Evolutionary conservation across 1,140 invertebrate species (phyloP).

Genomic region (Atta colombica): DNA sequence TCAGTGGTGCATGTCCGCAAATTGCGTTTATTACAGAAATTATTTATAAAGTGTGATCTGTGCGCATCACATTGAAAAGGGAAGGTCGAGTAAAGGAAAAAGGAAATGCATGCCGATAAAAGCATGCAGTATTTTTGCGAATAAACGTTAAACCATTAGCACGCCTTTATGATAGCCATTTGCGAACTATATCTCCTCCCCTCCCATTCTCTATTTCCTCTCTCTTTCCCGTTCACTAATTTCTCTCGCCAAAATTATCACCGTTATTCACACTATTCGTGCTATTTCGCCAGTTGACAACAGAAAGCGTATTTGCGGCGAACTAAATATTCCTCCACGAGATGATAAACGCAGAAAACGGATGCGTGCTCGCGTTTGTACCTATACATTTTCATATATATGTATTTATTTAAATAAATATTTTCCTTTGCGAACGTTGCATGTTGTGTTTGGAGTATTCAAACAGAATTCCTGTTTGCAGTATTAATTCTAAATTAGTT

Average conservation of each 20-base stretch:
- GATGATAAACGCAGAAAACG: conserved; percentile 52
- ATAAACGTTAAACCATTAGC: conserved; percentile 54
- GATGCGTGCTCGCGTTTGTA: neutral
- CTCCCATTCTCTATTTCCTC: neutral
- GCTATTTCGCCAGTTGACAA: conserved; percentile 48
- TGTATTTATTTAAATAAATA: conserved; percentile 40
- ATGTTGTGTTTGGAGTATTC: neutral
- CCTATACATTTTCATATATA: conserved; percentile 2
- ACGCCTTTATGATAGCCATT: conserved; percentile 55
- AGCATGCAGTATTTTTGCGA: conserved; percentile 47
- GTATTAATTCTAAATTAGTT: conserved; percentile 38
- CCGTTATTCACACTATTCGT: conserved; percentile 52
- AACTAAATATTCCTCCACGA: conserved; percentile 38
- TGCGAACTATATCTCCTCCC: neutral
- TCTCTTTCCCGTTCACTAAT: conserved; percentile 42
- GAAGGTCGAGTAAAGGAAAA: neutral
- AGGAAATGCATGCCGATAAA: conserved; percentile 47
- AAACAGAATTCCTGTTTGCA: conserved; percentile 1
- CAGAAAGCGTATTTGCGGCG: conserved; percentile 48
- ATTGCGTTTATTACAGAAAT: conserved; percentile 50
- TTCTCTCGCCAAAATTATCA: conserved; percentile 42
- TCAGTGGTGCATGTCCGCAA: conserved; percentile 41
- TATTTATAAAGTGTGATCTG: conserved; percentile 47
- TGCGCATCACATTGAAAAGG: conserved; percentile 12
- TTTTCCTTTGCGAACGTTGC: conserved; percentile 22